Evolutionary conservation across 2,888 invertebrate species (phyloP), one percentile per base, ranked within the genome.

Genomic region (Drosophila siamana): DNA sequence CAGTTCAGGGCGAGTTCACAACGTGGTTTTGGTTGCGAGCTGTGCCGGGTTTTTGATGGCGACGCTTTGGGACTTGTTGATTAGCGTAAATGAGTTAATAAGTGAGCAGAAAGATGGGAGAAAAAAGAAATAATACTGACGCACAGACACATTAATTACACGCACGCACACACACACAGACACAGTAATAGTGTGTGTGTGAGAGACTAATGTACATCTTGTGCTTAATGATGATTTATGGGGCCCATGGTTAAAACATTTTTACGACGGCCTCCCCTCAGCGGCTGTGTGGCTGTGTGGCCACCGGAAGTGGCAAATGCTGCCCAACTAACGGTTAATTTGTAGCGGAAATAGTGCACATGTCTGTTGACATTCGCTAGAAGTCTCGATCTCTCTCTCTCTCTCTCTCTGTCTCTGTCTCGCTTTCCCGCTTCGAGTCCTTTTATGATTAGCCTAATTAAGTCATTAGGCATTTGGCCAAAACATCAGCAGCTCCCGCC

Each of bases 221-320:
- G 63, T 60, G 79, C 82, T 78, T 82, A 85, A 87, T 87, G 82
- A 85, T 85, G 87, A 85, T 87, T 87, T 85, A 85, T 87, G 85
- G 56, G 66, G 63, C 73, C 75, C 69, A 73, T 69, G 86, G 78
- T 68, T 80, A 71, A 71, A 82, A 74, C 83, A 82, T 82, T 86
- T 82, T 82, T 83, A 80, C 80, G 76, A 83, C 69, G 62, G 54
- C 26, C 36, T 13, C 7, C 36, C 15, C 7, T 6, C 8, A 7
- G 3, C 2, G 19, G 19, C 19, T 19, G 19, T 19, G 19, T 2
- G 19, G 19, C 15, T 7, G 5, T 13, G 7, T 16, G 9, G 22
- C 13, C 19, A 3, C 19, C 19, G 19, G 19, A 24, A 43, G 50
- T 62, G 64, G 52, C 19, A 67, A 62, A 46, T 62, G 33, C 19